Conservation (phyloP, 2,888 invertebrate genomes). For the Drosophila seclusa region DNA sequence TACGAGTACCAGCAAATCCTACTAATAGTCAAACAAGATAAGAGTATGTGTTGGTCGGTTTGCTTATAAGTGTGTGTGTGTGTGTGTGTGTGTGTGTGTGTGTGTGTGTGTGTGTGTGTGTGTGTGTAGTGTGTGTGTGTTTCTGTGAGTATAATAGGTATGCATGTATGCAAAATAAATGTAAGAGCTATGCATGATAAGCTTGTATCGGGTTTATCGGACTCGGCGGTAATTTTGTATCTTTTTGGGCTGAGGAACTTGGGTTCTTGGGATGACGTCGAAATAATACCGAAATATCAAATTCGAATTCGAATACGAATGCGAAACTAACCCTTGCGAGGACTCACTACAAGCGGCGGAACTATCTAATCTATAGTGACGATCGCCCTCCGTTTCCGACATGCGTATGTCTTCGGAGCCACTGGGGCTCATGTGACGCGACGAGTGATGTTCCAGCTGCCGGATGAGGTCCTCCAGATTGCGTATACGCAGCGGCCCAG, state of each 20-base stretch:
- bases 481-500: slow-evolving; percentile 94
- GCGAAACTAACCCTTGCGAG: slow-evolving; percentile 88
- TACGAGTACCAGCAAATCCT: slow-evolving; percentile 17
- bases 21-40: slow-evolving; percentile 12
- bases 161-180: slow-evolving; percentile 52
- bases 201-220: slow-evolving; percentile 51
- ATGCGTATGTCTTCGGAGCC: slow-evolving; percentile 94
- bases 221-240: slow-evolving; percentile 34
- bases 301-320: slow-evolving; percentile 4
- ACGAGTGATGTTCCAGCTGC: slow-evolving; percentile 94
- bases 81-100: background rate
- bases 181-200: slow-evolving; percentile 57
- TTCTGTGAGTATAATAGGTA: slow-evolving; percentile 1
- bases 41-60: slow-evolving; percentile 11
- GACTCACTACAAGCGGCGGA: slow-evolving; percentile 90
- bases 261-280: slow-evolving; percentile 17
- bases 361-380: slow-evolving; percentile 93
- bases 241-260: slow-evolving; percentile 4
- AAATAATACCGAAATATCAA: slow-evolving; percentile 15
- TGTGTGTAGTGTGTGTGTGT: background rate
- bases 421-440: slow-evolving; percentile 94
- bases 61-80: slow-evolving; percentile 10
- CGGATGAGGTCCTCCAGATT: slow-evolving; percentile 96
- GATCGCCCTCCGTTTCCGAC: slow-evolving; percentile 95
- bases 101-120: background rate